Evolutionary conservation across 2,797 vertebrate genomes (phyloP).

Genomic region (Cyprinella venusta): DNA sequence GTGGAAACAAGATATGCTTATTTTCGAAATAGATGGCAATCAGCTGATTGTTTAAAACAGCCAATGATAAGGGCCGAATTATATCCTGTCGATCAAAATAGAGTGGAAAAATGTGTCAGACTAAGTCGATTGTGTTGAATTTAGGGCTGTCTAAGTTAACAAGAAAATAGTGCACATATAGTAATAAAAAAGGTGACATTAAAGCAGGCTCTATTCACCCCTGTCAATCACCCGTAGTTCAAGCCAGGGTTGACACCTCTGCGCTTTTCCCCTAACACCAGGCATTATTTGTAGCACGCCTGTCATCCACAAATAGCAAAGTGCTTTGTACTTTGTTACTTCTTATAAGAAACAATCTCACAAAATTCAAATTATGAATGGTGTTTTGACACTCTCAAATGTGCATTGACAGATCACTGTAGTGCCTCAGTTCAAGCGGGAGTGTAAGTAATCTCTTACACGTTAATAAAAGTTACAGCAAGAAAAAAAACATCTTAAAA

Average conservation of each 20-base stretch:
- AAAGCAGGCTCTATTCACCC: neutral
- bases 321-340: neutral
- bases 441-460: no score
- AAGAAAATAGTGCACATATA: neutral
- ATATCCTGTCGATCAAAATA: neutral
- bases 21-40: neutral
- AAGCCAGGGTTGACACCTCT: neutral
- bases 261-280: neutral
- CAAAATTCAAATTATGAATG: neutral
- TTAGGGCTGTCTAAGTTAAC: neutral
- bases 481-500: neutral
- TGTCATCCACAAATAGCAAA: neutral
- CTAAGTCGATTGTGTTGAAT: neutral
- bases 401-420: no score
- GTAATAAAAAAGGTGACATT: neutral
- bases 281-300: neutral
- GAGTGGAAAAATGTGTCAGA: neutral
- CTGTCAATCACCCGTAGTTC: neutral
- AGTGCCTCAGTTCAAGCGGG: no score
- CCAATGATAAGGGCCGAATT: neutral
- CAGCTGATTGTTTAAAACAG: no score
- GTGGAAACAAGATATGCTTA: neutral
- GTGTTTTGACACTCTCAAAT: no score
- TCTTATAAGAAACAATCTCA: neutral
- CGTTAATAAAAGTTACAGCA: no score